Evolutionary conservation across 2,797 vertebrate genomes (phyloP).

Genomic region (Myiotriccus ornatus): DNA sequence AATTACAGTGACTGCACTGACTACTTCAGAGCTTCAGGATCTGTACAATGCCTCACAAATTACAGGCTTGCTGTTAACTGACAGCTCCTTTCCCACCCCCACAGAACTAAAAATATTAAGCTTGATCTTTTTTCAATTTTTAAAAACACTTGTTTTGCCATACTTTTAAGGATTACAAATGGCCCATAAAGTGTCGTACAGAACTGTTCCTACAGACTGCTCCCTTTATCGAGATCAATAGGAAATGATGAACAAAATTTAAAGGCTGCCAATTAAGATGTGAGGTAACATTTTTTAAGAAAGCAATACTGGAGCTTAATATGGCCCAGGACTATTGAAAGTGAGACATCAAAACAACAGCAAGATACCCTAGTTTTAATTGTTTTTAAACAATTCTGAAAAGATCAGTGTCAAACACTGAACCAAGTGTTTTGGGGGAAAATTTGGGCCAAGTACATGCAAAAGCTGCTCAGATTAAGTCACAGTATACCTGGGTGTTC

Average conservation of each 20-base stretch:
- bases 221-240: neutral
- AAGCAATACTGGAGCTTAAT: neutral
- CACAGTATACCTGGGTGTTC: neutral
- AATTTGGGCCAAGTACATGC: neutral
- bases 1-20: conserved; percentile 3
- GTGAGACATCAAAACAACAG: neutral
- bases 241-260: neutral
- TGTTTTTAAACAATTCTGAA: neutral
- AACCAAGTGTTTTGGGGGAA: neutral
- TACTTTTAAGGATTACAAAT: neutral
- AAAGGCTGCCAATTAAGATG: neutral
- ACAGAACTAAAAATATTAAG: conserved; percentile 54
- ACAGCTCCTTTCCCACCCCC: conserved; percentile 36
- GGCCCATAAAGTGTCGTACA: neutral
- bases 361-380: neutral
- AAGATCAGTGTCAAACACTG: neutral
- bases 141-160: neutral
- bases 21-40: conserved; percentile 27
- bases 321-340: neutral
- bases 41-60: neutral
- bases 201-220: neutral
- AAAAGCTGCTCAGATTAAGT: neutral
- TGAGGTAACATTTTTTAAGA: neutral
- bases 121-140: neutral
- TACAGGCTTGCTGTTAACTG: conserved; percentile 42